Base-by-base conservation (phyloP, 1,140 invertebrate species). In the Telenomus remus region DNA sequence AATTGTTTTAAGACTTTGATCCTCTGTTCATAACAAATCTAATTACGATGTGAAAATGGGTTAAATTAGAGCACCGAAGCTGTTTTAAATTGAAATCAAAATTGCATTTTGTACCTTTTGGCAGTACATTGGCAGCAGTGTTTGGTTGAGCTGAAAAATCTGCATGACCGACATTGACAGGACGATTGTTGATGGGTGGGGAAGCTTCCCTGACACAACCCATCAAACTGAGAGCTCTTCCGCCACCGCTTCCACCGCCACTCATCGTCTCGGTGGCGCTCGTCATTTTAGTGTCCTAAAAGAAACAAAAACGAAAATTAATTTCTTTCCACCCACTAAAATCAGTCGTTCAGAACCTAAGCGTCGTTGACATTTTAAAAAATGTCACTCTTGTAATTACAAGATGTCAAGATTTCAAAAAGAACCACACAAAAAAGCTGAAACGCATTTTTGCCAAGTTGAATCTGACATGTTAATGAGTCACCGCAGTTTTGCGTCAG, bases 121-220 rank as follows among this genome's bases (percentile, higher is more conserved):
- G 86, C 54, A 85, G 65, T 34, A 80, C 79, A 27, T 88, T 85
- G 53, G 66, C 80, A 60, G 76, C 68, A 34, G 51, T 48, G 60
- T 69, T 71, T 48, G 79, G 78, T 65, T 82, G 53, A 65, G 80
- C 44, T 81, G 84, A 34, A 65, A 76, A 79, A 33, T 76, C 72
- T 42, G 54, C 59, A 16, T 72, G 49, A 50, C 77, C 65, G 48
- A 73, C 60, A 49, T 59, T 48, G 47, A 73, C 55, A 49, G 68
- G 44, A 15, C 70, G 63, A 39, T 80, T 76, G 33, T 79, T 71
- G 42, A 60, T 43, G 3, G 87, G 86, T n/a, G 88, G 88, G 37
- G 88, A 89, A 11, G 88, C 84, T 76, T 89, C 88, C 33, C 88
- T 86, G 51, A 89, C 86, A 63, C 88, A 89, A 16, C 88, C 87